Base-by-base conservation (phyloP, 2,888 invertebrate species). In the Synergus laeviventris region DNA sequence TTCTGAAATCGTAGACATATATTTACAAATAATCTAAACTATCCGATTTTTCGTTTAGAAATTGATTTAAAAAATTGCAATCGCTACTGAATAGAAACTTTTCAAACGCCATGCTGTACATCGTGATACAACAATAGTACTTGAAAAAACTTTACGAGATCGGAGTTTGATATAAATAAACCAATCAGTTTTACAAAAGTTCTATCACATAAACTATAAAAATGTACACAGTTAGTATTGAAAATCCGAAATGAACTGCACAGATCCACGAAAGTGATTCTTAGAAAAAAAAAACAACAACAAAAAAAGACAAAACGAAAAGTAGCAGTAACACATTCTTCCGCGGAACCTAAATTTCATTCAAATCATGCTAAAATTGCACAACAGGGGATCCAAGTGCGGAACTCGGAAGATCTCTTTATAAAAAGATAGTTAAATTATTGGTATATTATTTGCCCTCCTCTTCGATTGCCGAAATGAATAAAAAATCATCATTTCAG, bases 191-290 rank as follows among this genome's bases (percentile, higher is more conserved):
- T 11, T 70, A 70, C 31, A 70, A 49, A 45, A 49, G 39, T 16
- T 18, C 18, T 14, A 11, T 70, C 70, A 70, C 70, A 42, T 75
- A 18, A 66, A 70, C 39, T 66, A 66, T 75, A 66, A 56, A 75
- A 66, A 31, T 74, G 74, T 80, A 79, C 70, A 83, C 74, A 76
- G 78, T 83, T 77, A 79, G 74, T 82, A 85, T 81, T 78, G 81
- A 79, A 85, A 88, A 87, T 87, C 87, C 87, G 83, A 86, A 86
- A 87, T 86, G 84, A 81, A 80, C 83, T 84, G 77, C 61, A 81
- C 74, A 24, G 21, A 18, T 24, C 21, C 12, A 18, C 12, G n/a
- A 70, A 70, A 66, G 39, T 45, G 38, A 36, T 62, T 62, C 16
- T 66, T n/a, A n/a, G 14, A 42, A 61, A n/a, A 62, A 62, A 61